A percentile compares a stretch with the other conserved stretches of the same genome.
Conservation (phyloP, 1,140 invertebrate species). For the Anoplophora glabripennis region DNA sequence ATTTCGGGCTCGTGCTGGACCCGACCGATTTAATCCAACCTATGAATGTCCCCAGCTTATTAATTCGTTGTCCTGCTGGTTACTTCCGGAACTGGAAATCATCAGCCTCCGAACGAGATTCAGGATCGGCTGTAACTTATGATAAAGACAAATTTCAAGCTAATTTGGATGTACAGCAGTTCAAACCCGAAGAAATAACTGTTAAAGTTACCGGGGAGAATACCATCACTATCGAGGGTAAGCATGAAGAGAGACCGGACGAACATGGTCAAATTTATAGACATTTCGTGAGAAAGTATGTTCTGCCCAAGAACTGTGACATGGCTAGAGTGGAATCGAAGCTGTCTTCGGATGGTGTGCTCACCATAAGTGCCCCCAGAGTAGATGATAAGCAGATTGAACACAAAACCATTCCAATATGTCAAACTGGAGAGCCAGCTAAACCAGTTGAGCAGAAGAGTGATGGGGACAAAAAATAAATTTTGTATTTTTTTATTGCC, state of each 20-base stretch:
- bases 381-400: conserved; percentile 36
- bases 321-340: conserved; percentile 56
- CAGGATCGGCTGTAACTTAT: conserved; percentile 52
- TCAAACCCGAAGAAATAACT: conserved; percentile 75
- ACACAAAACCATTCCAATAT: conserved; percentile 52
- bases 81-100: conserved; percentile 46
- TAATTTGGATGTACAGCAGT: conserved; percentile 71
- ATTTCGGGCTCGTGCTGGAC: conserved; percentile 57
- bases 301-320: conserved; percentile 58
- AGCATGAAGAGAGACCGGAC: conserved; percentile 68
- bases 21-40: conserved; percentile 54
- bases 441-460: conserved; percentile 26
- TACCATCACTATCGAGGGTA: conserved; percentile 64
- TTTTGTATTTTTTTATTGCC: too few species aligned
- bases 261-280: conserved; percentile 64
- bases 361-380: conserved; percentile 60
- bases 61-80: conserved; percentile 24
- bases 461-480: neutral
- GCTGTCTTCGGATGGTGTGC: conserved; percentile 61
- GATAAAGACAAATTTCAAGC: conserved; percentile 58
- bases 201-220: conserved; percentile 72
- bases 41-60: conserved; percentile 16
- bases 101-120: conserved; percentile 36
- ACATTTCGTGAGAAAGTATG: conserved; percentile 65
- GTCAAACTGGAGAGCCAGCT: conserved; percentile 53